A percentile compares a stretch with the other conserved stretches of the same genome.
These are phyloP conservation scores for Caenorhabditis brenneri DNA, from an alignment of 1,140 invertebrate genomes.

Conservation along the genomic window DNA sequence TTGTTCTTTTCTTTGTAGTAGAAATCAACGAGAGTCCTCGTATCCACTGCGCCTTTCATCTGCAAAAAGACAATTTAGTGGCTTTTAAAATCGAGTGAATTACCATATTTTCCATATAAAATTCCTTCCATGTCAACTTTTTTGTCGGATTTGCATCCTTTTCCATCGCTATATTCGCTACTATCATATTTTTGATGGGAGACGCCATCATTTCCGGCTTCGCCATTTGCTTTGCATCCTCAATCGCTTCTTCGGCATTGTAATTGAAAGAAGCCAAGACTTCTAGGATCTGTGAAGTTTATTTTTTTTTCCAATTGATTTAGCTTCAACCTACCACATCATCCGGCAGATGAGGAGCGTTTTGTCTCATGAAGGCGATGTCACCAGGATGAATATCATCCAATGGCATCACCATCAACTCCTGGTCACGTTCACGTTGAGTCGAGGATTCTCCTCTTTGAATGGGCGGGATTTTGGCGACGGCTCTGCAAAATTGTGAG, in stretches of 20 bases:
- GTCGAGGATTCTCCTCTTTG: background rate
- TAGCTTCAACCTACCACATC: background rate
- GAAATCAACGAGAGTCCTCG: background rate
- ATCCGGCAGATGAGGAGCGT: background rate
- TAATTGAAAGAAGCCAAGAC: background rate
- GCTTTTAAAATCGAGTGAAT: no score
- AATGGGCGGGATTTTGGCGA: background rate
- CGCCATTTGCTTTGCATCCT: background rate
- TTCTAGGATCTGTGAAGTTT: background rate
- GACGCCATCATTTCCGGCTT: background rate
- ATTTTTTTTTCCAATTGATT: no score
- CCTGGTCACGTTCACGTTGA: background rate
- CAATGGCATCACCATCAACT: background rate
- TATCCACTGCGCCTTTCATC: background rate
- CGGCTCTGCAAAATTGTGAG: background rate
- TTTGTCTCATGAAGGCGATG: background rate
- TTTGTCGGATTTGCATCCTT: no score
- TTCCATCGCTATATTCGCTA: background rate
- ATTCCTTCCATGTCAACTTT: background rate
- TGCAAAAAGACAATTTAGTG: background rate
- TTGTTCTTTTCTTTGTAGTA: conserved; percentile 1
- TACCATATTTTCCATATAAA: background rate
- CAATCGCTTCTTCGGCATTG: background rate
- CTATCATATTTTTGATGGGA: background rate
- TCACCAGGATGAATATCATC: background rate